phyloP scores from a whole-genome alignment of 2,797 vertebrate genomes.

The Darevskia nairensis region DNA sequence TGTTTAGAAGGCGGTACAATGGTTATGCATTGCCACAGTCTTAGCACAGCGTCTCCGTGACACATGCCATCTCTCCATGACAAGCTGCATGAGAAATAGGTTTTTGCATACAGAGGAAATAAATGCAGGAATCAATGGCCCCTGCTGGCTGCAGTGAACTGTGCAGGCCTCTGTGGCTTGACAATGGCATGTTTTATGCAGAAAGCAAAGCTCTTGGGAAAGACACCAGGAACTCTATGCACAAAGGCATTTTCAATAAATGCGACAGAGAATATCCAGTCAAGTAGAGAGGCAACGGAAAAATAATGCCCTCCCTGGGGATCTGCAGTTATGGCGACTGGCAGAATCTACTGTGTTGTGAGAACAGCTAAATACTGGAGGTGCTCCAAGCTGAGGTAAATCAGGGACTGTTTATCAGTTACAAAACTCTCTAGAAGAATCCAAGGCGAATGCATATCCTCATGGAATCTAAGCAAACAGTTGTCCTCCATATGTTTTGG shows the following conservation, averaged over 20 bases:
- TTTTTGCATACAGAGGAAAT: conserved; percentile 69
- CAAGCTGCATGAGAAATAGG: conserved; percentile 57
- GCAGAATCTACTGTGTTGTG: conserved; percentile 9
- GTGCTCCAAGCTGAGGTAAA: background rate
- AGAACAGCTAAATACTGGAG: background rate
- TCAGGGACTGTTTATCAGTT: background rate
- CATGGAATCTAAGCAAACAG: background rate
- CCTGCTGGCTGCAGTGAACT: conserved; percentile 69
- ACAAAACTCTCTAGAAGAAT: background rate
- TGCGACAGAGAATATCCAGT: conserved; percentile 30
- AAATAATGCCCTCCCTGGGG: background rate
- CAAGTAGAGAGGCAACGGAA: background rate
- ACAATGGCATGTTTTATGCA: conserved; percentile 75
- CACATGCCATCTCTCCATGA: conserved; percentile 72
- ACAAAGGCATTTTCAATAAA: conserved; percentile 44
- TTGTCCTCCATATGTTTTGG: background rate
- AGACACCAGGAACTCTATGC: conserved; percentile 40
- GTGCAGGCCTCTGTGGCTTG: conserved; percentile 39
- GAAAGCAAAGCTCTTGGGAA: conserved; percentile 53
- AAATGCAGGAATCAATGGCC: conserved; percentile 69
- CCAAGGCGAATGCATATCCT: background rate
- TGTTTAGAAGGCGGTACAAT: conserved; percentile 49
- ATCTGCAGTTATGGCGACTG: background rate
- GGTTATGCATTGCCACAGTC: conserved; percentile 28
- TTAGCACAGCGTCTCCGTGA: conserved; percentile 63